Percentiles rank a stretch among this genome's conserved stretches.
phyloP scores from a whole-genome alignment of 1,140 invertebrate genomes.

The Diabrotica undecimpunctata region DNA sequence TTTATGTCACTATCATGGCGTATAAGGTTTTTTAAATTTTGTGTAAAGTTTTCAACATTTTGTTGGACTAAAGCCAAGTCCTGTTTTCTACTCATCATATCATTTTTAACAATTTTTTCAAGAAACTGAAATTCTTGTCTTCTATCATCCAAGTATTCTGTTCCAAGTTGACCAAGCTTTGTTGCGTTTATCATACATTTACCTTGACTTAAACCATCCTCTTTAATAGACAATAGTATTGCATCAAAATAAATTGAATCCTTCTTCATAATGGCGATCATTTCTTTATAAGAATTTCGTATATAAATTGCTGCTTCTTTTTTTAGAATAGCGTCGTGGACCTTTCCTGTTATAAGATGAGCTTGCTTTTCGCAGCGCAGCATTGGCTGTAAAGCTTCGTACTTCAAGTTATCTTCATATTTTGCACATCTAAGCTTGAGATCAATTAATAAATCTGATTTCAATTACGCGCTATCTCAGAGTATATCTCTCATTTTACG shows the following conservation, averaged over 20 bases:
- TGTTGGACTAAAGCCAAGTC: constrained; percentile 51
- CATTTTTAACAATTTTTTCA: constrained; percentile 54
- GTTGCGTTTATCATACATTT: constrained; percentile 57
- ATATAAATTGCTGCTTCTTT: constrained; percentile 58
- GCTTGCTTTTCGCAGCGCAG: constrained; percentile 51
- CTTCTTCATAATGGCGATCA: constrained; percentile 59
- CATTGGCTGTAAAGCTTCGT: constrained; percentile 47
- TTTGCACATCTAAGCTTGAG: constrained; percentile 52
- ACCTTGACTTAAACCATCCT: constrained; percentile 55
- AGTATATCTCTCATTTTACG: constrained; percentile 57
- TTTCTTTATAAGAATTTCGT: constrained; percentile 55
- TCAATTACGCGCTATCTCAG: constrained; percentile 54
- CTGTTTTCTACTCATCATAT: constrained; percentile 58
- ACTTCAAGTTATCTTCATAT: constrained; percentile 50
- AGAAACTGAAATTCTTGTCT: constrained; percentile 56
- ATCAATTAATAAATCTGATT: constrained; percentile 53
- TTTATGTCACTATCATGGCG: constrained; percentile 54
- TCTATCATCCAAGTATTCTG: constrained; percentile 59
- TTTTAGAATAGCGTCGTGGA: constrained; percentile 55
- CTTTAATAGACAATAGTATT: constrained; percentile 53
- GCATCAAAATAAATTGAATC: constrained; percentile 59
- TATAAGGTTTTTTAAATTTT: constrained; percentile 56
- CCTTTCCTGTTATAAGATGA: constrained; percentile 53
- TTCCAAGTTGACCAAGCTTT: constrained; percentile 59
- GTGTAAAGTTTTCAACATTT: constrained; percentile 54